phyloP scores from a whole-genome alignment of 2,888 invertebrate genomes.

The Apocheima hispidaria region DNA sequence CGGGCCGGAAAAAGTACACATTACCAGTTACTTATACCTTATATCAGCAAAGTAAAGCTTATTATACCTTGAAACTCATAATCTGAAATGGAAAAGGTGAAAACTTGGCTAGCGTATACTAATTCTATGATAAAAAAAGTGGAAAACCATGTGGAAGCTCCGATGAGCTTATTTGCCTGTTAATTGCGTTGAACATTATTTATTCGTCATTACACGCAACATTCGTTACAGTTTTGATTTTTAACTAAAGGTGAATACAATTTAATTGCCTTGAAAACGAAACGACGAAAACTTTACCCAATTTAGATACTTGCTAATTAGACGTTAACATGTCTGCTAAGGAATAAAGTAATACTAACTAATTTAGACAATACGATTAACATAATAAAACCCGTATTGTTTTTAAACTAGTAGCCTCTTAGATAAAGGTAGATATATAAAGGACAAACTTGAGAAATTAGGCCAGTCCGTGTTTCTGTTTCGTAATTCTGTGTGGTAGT shows the following conservation, averaged over 20 bases:
- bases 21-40: slow-evolving; percentile 55
- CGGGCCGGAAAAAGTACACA: slow-evolving; percentile 64
- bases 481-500: slow-evolving; percentile 28
- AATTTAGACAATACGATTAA: slow-evolving; percentile 44
- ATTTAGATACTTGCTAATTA: slow-evolving; percentile 36
- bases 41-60: slow-evolving; percentile 44
- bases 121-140: slow-evolving; percentile 49
- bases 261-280: slow-evolving; percentile 15
- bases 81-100: slow-evolving; percentile 5
- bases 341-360: slow-evolving; percentile 22
- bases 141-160: slow-evolving; percentile 56
- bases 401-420: slow-evolving; percentile 29
- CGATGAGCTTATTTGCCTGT: slow-evolving; percentile 57
- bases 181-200: slow-evolving; percentile 56
- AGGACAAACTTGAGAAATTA: slow-evolving; percentile 25
- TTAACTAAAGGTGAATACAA: not conserved
- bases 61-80: slow-evolving; percentile 39
- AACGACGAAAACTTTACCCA: slow-evolving; percentile 9
- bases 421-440: slow-evolving; percentile 43
- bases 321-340: slow-evolving; percentile 24
- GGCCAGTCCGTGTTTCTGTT: slow-evolving; percentile 36
- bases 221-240: not conserved
- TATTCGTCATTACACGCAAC: slow-evolving; percentile 48
- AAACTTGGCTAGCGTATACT: slow-evolving; percentile 20
- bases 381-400: slow-evolving; percentile 43